Evolutionary conservation across 2,888 invertebrate species (phyloP), one percentile per base, ranked within the genome.

Genomic region (Ophraella communa): DNA sequence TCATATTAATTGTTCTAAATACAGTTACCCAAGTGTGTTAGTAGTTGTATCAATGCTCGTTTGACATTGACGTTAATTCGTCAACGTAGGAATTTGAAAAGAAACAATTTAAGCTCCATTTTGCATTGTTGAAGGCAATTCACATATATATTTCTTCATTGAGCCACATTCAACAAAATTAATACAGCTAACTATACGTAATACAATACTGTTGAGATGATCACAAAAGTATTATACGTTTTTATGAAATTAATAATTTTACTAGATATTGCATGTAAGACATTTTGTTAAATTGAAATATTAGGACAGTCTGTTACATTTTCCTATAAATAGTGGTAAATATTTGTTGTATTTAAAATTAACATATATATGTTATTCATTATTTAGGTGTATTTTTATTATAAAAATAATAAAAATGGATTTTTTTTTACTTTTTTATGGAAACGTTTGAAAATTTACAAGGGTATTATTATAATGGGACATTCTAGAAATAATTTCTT

Each of bases 91-190:
- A n/a, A n/a, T 45, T 20, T 45, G 21, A 2, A 45, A 45, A 21
- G 21, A 21, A 21, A 45, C 45, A 45, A 7, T 67, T 42, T 53
- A 71, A 33, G 64, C 68, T 77, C 77, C 70, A 76, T 74, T 77
- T 79, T 77, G 78, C 78, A 78, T 78, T 78, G 78, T 78, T 78
- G 77, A 77, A 79, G 78, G 78, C 78, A 78, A 70, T 75, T 68
- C 66, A 74, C 71, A 74, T 70, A 67, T 69, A 74, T 69, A 69
- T 74, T 70, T 65, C 65, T 62, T 53, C 24, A 71, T 76, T 77
- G 77, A 77, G 77, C 76, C 73, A 72, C 70, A 74, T 73, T 67
- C 65, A 71, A 71, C 56, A 64, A 71, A 73, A 71, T 65, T 24
- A 62, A 68, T 62, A 65, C 52, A 70, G 65, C 65, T 67, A 59